Base-by-base conservation (phyloP, 2,888 invertebrate genomes). In the Penaeus monodon region DNA sequence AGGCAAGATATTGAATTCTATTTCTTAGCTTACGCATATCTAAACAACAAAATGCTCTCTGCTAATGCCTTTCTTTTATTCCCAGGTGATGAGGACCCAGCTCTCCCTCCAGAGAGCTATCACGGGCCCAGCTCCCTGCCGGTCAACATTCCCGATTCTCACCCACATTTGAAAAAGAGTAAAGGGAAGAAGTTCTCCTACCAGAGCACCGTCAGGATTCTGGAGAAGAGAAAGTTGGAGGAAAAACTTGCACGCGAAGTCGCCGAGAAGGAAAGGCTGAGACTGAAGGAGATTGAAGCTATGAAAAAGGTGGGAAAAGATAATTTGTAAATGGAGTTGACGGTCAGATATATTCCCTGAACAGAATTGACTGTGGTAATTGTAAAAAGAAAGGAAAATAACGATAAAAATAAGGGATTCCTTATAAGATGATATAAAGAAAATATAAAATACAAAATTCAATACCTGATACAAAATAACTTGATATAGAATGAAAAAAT, bases 111-210 rank as follows among this genome's bases (percentile, higher is more conserved):
- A 0, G 88, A 88, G 63, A 81, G 27, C 44, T 84, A 74, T 68
- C 66, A 84, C n/a, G 82, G 78, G 27, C 66, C 81, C 3, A 33
- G 73, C 14, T 86, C 82, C 64, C 38, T 81, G 29, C 73, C 81
- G 33, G 38, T 64, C 17, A n/a, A 29, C 33, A 24, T 73, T 22
- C 49, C 81, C 66, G 6, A 33, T 17, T 22, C 68, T 12, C 81
- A 22, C 79, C 76, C 65, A 64, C 85, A 81, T 20, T 38, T 81
- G 24, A 85, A 73, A 27, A 86, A 80, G 73, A 78, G 76, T 65
- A 88, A 86, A 73, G 85, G 85, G 33, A 89, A 89, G 84, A 89
- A 89, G 83, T 90, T 90, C 68, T 90, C 90, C 33, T 90, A 90
- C 80, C 90, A 90, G 78, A 90, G 90, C 81, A 90, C 90, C 12